Evolutionary conservation across 2,797 vertebrate species (phyloP), one percentile per base, ranked within the genome.

Genomic region (Rhinichthys osculus): DNA sequence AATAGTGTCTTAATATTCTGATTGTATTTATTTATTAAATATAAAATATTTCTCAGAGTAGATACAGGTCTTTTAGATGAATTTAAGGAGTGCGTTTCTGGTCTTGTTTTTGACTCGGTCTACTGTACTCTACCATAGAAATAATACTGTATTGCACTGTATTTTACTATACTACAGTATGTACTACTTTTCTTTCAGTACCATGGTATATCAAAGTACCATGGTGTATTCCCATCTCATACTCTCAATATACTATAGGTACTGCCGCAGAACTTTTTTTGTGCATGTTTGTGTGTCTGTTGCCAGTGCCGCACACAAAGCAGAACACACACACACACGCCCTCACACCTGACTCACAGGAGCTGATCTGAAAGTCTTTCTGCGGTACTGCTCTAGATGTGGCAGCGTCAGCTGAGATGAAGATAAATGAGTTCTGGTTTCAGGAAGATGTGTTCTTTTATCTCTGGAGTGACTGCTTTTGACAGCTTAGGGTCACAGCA

Each of bases 391-490:
- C 44, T 81, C 66, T n/a, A 50, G 33, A 70, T 82, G 67, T 82
- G 50, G 71, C 67, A 19, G 50, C 14, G 67, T 71, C 80, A 70
- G 66, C 50, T 82, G 50, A 82, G 67, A 71, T 71, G 80, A 70
- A 82, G 67, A 71, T 70, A 82, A 54, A 71, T 71, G 80, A 82
- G 67, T 69, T 82, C 80, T 71, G 67, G 66, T 82, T 82, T 70
- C 80, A 82, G 47, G 23, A 70, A 70, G 66, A 71, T 52, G 54
- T 27, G 47, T 40, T 82, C 23, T 82, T 82, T 82, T 82, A 82
- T 82, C 67, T 71, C 80, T 54, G 23, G 14, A 70, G 47, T 71
- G 67, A 82, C 80, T 71, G 80, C 80, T 57, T 82, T 40, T 82
- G 80, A 82, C 79, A 70, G 66, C 79, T 54, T 70, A 52, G 79